Conservation (phyloP, 92 coral and sea anemone genomes). For the Pocillopora meandrina region DNA sequence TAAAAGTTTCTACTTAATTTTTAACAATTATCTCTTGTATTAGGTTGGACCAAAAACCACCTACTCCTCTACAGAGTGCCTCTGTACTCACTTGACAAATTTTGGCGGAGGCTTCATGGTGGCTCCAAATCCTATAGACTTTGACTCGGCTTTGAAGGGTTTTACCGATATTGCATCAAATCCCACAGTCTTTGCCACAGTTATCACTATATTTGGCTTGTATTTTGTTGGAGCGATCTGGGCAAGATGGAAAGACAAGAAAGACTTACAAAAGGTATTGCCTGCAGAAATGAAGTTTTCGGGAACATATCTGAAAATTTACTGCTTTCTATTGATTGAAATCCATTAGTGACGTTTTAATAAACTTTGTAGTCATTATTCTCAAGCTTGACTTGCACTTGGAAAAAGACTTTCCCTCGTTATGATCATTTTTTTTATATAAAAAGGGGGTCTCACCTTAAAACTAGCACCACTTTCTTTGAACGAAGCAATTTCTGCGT, state of each 20-base stretch:
- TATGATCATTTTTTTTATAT: too few species aligned
- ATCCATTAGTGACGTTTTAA: too few species aligned
- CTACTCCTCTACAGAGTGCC: slow-evolving; percentile 53
- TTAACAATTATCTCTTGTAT: background rate
- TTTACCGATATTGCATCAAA: slow-evolving; percentile 72
- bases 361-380: too few species aligned
- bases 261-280: slow-evolving; percentile 76
- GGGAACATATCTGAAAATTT: too few species aligned
- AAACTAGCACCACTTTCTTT: too few species aligned
- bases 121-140: slow-evolving; percentile 94
- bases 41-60: slow-evolving; percentile 61
- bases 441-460: too few species aligned
- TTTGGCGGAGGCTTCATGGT: slow-evolving; percentile 95
- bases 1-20: too few species aligned
- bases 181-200: slow-evolving; percentile 86
- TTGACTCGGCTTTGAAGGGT: slow-evolving; percentile 63
- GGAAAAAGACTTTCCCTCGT: too few species aligned
- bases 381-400: too few species aligned
- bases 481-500: too few species aligned
- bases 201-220: slow-evolving; percentile 78
- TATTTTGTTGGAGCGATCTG: slow-evolving; percentile 76
- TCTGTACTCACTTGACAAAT: slow-evolving; percentile 82
- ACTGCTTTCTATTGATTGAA: too few species aligned
- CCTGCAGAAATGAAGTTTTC: too few species aligned
- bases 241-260: slow-evolving; percentile 83